Conservation (phyloP, 2,113 vertebrate genomes). For the Oryzias melastigma region DNA sequence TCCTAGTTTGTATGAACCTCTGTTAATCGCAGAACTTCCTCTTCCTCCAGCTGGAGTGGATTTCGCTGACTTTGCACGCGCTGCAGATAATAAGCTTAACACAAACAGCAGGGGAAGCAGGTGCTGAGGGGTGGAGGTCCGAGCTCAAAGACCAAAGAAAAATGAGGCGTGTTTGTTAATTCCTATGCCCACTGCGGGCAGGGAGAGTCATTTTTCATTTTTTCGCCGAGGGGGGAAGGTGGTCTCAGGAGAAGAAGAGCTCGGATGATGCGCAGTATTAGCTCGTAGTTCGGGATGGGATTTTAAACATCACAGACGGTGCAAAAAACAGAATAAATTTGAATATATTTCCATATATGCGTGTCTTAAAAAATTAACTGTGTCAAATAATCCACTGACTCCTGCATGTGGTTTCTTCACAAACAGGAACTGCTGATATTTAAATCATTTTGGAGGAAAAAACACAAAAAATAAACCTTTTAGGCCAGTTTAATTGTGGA, state of each 20-base stretch:
- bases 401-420: background rate
- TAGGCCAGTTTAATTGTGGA: too few species aligned
- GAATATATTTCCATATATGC: background rate
- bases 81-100: constrained; percentile 15
- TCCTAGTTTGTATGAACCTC: background rate
- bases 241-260: background rate
- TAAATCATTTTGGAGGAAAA: background rate
- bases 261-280: background rate
- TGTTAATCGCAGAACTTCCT: constrained; percentile 1
- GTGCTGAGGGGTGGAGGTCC: constrained; percentile 10
- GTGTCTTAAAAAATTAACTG: background rate
- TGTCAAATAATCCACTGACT: background rate
- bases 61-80: constrained; percentile 13
- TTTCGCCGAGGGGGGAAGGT: background rate
- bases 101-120: constrained; percentile 1
- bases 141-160: constrained; percentile 3
- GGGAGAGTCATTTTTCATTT: constrained; percentile 10
- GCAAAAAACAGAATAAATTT: background rate
- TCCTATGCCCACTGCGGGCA: background rate
- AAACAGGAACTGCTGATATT: background rate
- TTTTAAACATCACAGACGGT: background rate
- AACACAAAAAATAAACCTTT: too few species aligned
- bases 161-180: constrained; percentile 9
- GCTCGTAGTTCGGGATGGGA: background rate
- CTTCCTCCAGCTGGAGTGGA: background rate